Conservation (phyloP, 2,113 vertebrate species). For the Lophius piscatorius region DNA sequence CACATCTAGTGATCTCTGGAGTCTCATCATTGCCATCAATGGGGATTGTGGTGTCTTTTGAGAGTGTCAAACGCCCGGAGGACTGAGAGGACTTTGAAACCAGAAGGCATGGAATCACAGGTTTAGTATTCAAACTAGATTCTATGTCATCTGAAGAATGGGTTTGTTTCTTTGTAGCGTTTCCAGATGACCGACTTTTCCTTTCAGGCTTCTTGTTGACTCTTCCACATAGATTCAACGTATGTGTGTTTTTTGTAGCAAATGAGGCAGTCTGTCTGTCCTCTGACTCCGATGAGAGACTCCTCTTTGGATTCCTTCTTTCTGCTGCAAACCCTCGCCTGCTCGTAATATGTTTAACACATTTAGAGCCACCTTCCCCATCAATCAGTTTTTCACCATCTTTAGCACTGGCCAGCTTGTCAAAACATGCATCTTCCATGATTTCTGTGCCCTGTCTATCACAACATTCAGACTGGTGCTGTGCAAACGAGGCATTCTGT, state of each 20-base stretch:
- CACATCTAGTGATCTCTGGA: neutral
- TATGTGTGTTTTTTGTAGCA: neutral
- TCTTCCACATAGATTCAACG: neutral
- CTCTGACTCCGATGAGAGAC: neutral
- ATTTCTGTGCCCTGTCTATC: no score
- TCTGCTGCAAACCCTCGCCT: neutral
- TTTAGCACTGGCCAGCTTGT: no score
- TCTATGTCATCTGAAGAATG: neutral
- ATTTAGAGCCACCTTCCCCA: neutral
- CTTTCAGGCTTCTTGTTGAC: neutral
- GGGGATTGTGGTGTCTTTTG: neutral
- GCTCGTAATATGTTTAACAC: neutral
- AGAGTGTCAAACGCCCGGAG: neutral
- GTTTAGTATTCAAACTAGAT: rapidly evolving
- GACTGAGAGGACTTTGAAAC: neutral
- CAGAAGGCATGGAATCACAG: neutral
- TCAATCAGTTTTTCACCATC: neutral
- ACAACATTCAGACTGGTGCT: no score
- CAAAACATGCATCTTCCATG: no score
- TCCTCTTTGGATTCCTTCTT: no score
- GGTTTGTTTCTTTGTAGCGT: neutral
- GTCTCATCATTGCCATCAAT: neutral
- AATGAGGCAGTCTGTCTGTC: neutral
- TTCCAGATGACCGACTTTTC: neutral
- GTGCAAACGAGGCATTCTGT: neutral